Conservation (phyloP, 2,113 vertebrate genomes). For the Nycticebus coucang region DNA sequence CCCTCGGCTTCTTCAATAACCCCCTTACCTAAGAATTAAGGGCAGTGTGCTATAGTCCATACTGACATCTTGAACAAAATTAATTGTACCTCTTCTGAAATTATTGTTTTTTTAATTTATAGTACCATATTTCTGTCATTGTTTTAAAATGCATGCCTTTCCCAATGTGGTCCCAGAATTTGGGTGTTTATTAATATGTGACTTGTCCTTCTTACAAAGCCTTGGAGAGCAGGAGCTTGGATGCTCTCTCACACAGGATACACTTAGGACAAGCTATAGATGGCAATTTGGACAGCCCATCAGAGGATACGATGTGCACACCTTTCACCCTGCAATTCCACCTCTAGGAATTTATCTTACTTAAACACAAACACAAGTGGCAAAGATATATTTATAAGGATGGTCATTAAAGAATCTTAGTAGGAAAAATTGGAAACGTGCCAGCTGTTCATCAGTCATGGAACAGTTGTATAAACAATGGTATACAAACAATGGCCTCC, state of each 20-base stretch:
- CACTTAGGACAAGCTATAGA: not conserved
- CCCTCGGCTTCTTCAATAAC: not conserved
- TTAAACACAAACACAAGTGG: not conserved
- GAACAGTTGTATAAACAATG: not conserved
- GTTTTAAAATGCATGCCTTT: not conserved
- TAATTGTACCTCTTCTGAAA: not conserved
- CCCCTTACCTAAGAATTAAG: not conserved
- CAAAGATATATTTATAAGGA: not conserved
- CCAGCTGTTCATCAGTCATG: not conserved
- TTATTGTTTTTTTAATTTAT: not conserved
- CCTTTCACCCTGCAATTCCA: not conserved
- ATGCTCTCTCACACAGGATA: rapidly evolving
- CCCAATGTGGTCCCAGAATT: not conserved
- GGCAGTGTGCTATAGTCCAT: not conserved
- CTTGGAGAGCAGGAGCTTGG: rapidly evolving
- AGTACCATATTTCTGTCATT: not conserved
- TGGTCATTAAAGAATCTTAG: not conserved
- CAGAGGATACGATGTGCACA: not conserved
- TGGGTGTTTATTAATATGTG: not conserved
- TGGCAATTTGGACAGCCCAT: not conserved
- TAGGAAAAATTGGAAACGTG: not conserved
- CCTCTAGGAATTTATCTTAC: not conserved
- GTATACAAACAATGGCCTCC: not conserved
- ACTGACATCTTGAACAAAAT: not conserved
- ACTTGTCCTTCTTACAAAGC: not conserved